Percentiles rank a stretch among this genome's conserved stretches.
phyloP scores from a whole-genome alignment of 1,140 invertebrate species.

The Drosophila sp. region DNA sequence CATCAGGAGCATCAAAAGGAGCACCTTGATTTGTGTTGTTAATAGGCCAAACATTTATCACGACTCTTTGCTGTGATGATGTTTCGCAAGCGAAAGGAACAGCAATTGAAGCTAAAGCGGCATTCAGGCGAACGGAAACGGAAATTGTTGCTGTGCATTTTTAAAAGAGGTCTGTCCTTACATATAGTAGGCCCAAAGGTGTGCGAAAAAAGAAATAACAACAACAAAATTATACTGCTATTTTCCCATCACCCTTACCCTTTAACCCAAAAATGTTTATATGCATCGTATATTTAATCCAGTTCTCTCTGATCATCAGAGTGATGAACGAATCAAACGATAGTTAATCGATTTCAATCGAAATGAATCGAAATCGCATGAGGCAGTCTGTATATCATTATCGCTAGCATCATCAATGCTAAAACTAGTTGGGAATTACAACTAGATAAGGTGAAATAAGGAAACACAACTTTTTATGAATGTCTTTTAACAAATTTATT shows the following conservation, averaged over 20 bases:
- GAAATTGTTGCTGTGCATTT: slow-evolving; percentile 79
- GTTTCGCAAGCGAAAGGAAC: slow-evolving; percentile 54
- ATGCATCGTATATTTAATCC: neutral
- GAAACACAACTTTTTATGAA: too few relatives aligned
- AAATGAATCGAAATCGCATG: too few relatives aligned
- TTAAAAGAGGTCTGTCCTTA: slow-evolving; percentile 65
- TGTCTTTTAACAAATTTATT: too few relatives aligned
- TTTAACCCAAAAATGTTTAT: too few relatives aligned
- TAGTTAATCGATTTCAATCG: too few relatives aligned
- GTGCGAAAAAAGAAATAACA: neutral
- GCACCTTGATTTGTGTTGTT: slow-evolving; percentile 48
- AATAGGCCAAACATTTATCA: slow-evolving; percentile 61
- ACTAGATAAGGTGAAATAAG: too few relatives aligned
- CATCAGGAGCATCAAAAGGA: neutral
- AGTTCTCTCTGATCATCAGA: neutral
- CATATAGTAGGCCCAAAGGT: neutral
- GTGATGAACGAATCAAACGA: too few relatives aligned
- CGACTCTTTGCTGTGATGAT: slow-evolving; percentile 23
- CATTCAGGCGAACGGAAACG: slow-evolving; percentile 63
- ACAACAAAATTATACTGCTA: neutral
- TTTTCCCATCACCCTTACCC: neutral
- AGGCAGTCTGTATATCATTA: too few relatives aligned
- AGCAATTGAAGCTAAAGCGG: slow-evolving; percentile 59
- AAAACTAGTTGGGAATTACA: too few relatives aligned
- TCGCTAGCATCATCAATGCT: too few relatives aligned